Base-by-base conservation (phyloP, 2,797 vertebrate genomes). In the Sebastes dallii region DNA sequence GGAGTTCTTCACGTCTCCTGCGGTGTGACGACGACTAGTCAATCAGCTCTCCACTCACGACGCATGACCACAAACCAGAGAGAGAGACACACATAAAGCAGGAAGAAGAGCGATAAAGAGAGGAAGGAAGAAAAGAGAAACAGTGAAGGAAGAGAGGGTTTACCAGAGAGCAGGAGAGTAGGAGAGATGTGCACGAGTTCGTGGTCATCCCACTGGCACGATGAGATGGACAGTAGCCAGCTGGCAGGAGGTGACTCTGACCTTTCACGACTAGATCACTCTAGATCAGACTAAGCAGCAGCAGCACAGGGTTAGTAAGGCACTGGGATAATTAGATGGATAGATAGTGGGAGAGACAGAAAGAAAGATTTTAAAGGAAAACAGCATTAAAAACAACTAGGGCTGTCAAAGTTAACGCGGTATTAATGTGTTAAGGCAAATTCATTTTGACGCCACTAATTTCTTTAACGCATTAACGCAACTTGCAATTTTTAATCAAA, bases 161-260 rank as follows among this genome's bases (percentile, higher is more conserved):
- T 6, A 56, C 2, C 6, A 58, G 7, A 39, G 32, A 11, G 46
- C 18, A 24, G 13, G 5, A 34, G 65, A 34, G 56, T 20, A 1
- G 4, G 20, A 66, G 60, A 59, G 20, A 36, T 24, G 50, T 14
- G 71, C 25, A 14, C 6, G 73, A 66, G 79, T 18, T 27, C 4
- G 2, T 5, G 22, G n/a, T 39, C 62, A 27, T 60, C 58, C 20
- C 61, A 54, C 0, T 54, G 77, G 54, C 75, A 74, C 20, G 6
- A 9, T 2, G 32, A 55, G 62, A 46, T 77, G 86, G 79, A 90
- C 58, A 4, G 56, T 2, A 81, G 77, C 75, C 90, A 87, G 71
- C 70, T 78, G 82, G 73, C 86, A 34, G 0, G 16, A 66, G 0
- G 36, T 14, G 52, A 73, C 74, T 30, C 67, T 82, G 77, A 86